Evolutionary conservation across 2,113 vertebrate genomes (phyloP).

Genomic region (Trinectes maculatus): DNA sequence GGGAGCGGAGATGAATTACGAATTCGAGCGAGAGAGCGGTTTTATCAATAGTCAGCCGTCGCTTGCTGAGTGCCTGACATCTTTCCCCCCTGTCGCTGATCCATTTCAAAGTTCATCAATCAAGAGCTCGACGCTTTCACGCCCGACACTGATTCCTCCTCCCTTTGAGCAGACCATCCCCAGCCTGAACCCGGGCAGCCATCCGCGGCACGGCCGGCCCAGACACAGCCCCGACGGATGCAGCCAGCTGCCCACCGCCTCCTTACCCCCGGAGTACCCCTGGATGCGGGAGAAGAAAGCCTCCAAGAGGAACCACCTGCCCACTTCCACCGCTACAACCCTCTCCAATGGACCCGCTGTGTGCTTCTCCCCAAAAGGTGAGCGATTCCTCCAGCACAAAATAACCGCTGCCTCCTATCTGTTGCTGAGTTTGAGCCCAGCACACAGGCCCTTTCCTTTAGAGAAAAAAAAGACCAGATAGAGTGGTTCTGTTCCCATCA

Average conservation of each 20-base stretch:
- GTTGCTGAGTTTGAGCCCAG: conserved; percentile 34
- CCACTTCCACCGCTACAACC: conserved; percentile 81
- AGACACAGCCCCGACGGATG: conserved; percentile 93
- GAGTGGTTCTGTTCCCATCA: too few species aligned
- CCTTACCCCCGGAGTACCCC: conserved; percentile 95
- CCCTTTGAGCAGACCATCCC: conserved; percentile 99
- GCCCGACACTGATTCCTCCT: conserved; percentile 99
- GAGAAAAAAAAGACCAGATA: not conserved
- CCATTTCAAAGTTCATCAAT: conserved; percentile 99
- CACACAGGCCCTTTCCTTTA: conserved; percentile 11
- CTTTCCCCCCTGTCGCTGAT: conserved; percentile 99
- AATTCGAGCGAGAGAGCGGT: conserved; percentile 99
- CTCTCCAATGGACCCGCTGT: conserved; percentile 87
- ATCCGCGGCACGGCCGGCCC: conserved; percentile 96
- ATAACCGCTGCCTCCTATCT: conserved; percentile 29
- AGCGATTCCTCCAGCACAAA: conserved; percentile 54
- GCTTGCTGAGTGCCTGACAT: conserved; percentile 99
- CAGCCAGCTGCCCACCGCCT: conserved; percentile 91
- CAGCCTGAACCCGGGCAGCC: conserved; percentile 97
- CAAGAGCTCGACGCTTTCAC: conserved; percentile 99
- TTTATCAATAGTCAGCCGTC: conserved; percentile 99
- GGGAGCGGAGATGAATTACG: conserved; percentile 99
- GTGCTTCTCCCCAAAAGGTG: conserved; percentile 97
- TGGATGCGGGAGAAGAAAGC: conserved; percentile 99
- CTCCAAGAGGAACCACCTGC: conserved; percentile 91